Conservation (phyloP, 2,113 vertebrate species). For the Laterallus jamaicensis region DNA sequence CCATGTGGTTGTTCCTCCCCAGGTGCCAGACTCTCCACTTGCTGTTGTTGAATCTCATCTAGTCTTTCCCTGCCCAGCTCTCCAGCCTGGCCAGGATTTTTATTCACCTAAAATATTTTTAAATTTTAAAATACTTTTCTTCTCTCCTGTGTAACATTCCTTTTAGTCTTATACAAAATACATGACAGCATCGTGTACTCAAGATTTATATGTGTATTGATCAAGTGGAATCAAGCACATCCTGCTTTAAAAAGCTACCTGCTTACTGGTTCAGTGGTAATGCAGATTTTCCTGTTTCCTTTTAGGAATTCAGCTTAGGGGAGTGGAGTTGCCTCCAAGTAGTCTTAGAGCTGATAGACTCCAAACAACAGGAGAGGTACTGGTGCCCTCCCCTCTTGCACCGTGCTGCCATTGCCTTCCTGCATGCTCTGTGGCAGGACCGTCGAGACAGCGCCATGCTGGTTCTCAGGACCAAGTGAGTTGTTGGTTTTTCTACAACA, state of each 20-base stretch:
- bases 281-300: background rate
- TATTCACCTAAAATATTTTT: background rate
- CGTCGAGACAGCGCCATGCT: slow-evolving; percentile 94
- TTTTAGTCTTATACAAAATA: background rate
- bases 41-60: too few species aligned
- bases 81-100: background rate
- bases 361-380: slow-evolving; percentile 87
- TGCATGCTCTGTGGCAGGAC: slow-evolving; percentile 97
- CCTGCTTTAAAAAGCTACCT: background rate
- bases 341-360: slow-evolving; percentile 91
- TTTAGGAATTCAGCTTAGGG: slow-evolving; percentile 91
- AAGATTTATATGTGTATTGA: background rate
- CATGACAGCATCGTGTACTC: background rate
- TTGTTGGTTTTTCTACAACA: background rate
- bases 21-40: too few species aligned
- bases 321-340: slow-evolving; percentile 95
- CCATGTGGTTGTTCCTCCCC: too few species aligned
- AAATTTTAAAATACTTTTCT: background rate
- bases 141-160: background rate
- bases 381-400: slow-evolving; percentile 94
- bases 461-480: slow-evolving; percentile 91
- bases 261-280: background rate
- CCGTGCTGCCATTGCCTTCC: slow-evolving; percentile 90
- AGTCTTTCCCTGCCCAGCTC: too few species aligned
- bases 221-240: background rate